phyloP scores from a whole-genome alignment of 2,888 invertebrate species.

The Chironomus riparius region DNA sequence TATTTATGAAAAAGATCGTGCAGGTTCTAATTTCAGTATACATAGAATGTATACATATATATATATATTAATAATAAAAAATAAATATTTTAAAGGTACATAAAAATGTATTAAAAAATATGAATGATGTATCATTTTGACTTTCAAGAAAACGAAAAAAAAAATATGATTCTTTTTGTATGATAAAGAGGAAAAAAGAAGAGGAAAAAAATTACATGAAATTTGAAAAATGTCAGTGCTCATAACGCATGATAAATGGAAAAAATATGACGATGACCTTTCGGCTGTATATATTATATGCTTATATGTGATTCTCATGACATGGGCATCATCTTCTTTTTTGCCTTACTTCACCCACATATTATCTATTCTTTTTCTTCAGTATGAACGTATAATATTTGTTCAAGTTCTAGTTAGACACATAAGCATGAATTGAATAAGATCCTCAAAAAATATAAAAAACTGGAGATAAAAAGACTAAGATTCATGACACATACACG shows the following conservation, averaged over 20 bases:
- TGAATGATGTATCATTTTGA: constrained; percentile 18
- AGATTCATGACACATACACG: too few relatives aligned
- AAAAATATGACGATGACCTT: constrained; percentile 25
- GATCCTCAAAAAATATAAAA: too few relatives aligned
- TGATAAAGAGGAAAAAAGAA: constrained; percentile 3
- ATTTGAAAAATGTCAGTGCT: constrained; percentile 15
- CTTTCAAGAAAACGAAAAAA: neutral
- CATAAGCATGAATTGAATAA: too few relatives aligned
- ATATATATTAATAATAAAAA: neutral
- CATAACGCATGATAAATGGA: constrained; percentile 19
- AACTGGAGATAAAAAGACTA: too few relatives aligned
- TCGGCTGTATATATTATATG: neutral
- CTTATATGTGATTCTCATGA: constrained; percentile 9
- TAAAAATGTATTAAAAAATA: neutral
- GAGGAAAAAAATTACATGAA: constrained; percentile 12
- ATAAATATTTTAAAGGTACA: neutral
- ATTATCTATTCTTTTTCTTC: too few relatives aligned
- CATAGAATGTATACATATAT: too few relatives aligned
- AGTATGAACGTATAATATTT: too few relatives aligned
- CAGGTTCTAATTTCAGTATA: neutral
- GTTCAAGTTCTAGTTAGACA: too few relatives aligned
- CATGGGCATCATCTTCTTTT: neutral
- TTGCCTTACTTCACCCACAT: neutral
- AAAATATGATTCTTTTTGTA: neutral
- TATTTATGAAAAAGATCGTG: neutral